Conservation (phyloP, 37 sponge, comb jelly and placozoan genomes). For the Hormiphora californensis region DNA sequence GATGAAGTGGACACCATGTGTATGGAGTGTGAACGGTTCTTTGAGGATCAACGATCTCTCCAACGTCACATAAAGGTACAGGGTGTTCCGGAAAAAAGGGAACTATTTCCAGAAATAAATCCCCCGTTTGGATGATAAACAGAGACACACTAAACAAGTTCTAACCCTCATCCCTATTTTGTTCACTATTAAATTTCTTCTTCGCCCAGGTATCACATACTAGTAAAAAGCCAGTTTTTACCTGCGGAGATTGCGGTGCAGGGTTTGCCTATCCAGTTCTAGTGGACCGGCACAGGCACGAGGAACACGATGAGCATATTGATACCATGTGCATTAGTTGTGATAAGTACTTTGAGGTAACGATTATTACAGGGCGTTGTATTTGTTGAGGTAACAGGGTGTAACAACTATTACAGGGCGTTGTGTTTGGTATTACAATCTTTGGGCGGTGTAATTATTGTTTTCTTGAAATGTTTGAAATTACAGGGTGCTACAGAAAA, state of each 20-base stretch:
- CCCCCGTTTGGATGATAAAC: background rate
- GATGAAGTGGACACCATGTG: constrained; percentile 39
- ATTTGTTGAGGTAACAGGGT: background rate
- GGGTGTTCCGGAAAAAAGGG: background rate
- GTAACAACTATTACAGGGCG: background rate
- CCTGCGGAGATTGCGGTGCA: background rate
- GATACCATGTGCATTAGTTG: constrained; percentile 23
- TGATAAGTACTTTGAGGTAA: constrained; percentile 44
- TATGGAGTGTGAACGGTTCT: constrained; percentile 39
- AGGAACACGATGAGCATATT: constrained; percentile 15
- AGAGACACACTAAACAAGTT: no score
- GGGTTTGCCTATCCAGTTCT: constrained; percentile 22
- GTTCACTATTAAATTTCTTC: background rate
- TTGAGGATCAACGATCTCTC: constrained; percentile 20
- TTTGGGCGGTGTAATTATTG: no score
- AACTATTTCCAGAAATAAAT: background rate
- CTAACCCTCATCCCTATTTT: no score
- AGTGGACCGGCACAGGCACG: constrained; percentile 38
- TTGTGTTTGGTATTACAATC: no score
- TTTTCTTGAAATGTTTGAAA: no score
- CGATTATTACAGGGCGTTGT: background rate
- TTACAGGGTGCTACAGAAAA: no score
- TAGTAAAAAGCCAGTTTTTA: background rate
- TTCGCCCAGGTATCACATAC: constrained; percentile 8
- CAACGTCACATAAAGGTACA: constrained; percentile 8